phyloP scores from a whole-genome alignment of 2,797 vertebrate genomes.

The Chromis chromis region DNA sequence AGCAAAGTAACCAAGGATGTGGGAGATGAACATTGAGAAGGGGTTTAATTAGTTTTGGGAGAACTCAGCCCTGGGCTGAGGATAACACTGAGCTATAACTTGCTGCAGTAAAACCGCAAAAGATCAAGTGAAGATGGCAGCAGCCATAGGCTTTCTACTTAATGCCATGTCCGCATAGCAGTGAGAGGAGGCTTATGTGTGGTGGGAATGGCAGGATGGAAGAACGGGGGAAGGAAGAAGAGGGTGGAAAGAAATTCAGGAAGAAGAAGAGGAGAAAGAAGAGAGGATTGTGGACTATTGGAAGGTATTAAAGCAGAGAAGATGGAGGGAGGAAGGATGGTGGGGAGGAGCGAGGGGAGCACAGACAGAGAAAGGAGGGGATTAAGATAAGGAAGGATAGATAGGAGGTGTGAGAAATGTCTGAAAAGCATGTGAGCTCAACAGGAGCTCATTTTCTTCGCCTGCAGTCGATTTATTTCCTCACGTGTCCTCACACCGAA shows the following conservation, averaged over 20 bases:
- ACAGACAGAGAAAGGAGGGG: slow-evolving; percentile 28
- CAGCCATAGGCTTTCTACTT: slow-evolving; percentile 38
- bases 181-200: slow-evolving; percentile 25
- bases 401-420: slow-evolving; percentile 56
- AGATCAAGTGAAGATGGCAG: slow-evolving; percentile 59
- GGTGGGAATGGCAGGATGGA: slow-evolving; percentile 30
- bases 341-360: background rate
- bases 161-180: slow-evolving; percentile 36
- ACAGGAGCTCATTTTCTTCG: slow-evolving; percentile 45
- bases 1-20: slow-evolving; percentile 43
- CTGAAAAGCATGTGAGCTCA: slow-evolving; percentile 43
- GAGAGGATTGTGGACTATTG: slow-evolving; percentile 25
- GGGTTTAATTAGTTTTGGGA: slow-evolving; percentile 68
- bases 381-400: slow-evolving; percentile 64
- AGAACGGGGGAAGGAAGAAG: slow-evolving; percentile 20
- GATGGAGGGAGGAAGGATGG: slow-evolving; percentile 14
- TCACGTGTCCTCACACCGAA: slow-evolving; percentile 20
- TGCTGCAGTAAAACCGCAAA: slow-evolving; percentile 46
- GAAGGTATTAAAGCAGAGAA: slow-evolving; percentile 46
- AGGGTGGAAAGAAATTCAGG: slow-evolving; percentile 11
- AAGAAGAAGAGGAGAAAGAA: slow-evolving; percentile 15
- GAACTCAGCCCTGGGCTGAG: slow-evolving; percentile 46
- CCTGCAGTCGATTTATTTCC: slow-evolving; percentile 30
- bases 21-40: slow-evolving; percentile 47
- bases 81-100: slow-evolving; percentile 53